These are phyloP conservation scores for Noctilio leporinus DNA, from an alignment of 2,113 vertebrate species.

Conservation along the genomic window DNA sequence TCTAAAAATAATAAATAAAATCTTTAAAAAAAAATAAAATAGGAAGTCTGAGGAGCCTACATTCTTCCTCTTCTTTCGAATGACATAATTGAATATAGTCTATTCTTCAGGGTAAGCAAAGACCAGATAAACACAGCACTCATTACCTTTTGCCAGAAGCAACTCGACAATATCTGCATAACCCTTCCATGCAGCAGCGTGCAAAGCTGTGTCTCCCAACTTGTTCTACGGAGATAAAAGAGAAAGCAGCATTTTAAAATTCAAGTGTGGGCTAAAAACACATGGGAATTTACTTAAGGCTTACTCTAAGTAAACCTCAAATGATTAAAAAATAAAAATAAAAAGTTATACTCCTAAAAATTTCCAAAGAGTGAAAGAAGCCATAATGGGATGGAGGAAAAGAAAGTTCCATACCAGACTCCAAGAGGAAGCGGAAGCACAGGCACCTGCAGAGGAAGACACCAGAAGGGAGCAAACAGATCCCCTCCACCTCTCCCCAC, in stretches of 20 bases:
- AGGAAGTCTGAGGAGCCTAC: background rate
- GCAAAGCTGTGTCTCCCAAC: constrained; percentile 93
- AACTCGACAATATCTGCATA: constrained; percentile 97
- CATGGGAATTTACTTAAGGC: background rate
- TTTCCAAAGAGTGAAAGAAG: background rate
- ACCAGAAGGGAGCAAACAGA: background rate
- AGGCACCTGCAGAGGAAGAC: background rate
- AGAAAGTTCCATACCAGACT: background rate
- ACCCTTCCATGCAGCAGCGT: constrained; percentile 98
- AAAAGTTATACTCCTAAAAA: background rate
- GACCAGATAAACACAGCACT: background rate
- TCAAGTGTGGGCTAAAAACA: background rate
- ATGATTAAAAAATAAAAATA: no score
- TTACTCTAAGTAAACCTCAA: background rate
- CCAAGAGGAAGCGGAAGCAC: background rate
- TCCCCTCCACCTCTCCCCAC: background rate
- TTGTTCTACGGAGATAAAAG: constrained; percentile 88
- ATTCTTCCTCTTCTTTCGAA: background rate
- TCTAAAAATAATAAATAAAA: no score
- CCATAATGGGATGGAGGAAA: background rate
- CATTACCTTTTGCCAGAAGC: constrained; percentile 91
- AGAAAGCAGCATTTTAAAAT: constrained; percentile 67
- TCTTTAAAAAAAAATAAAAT: no score
- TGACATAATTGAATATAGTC: background rate
- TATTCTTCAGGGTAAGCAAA: background rate